Conservation (phyloP, 2,113 vertebrate species). For the Microcebus griseorufus region DNA sequence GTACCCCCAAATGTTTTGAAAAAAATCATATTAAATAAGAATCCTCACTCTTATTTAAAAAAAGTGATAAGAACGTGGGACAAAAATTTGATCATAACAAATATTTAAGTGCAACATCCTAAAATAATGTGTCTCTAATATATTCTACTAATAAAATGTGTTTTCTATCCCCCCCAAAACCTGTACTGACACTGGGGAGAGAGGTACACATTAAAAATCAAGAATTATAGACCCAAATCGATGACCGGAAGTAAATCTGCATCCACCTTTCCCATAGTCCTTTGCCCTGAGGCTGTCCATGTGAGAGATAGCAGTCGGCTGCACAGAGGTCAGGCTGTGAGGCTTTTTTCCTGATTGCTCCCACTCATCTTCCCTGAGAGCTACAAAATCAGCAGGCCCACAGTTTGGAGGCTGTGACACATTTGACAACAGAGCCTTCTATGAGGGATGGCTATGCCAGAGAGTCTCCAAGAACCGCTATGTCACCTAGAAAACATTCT, state of each 20-base stretch:
- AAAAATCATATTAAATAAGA: too few species aligned
- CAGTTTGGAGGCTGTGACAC: neutral
- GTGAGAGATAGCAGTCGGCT: neutral
- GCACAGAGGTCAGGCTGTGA: neutral
- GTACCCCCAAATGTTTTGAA: too few species aligned
- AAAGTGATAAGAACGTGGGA: too few species aligned
- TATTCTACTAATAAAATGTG: too few species aligned
- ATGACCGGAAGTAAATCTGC: neutral
- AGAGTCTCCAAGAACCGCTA: neutral
- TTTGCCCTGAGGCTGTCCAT: neutral
- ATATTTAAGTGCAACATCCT: too few species aligned
- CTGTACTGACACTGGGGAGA: neutral
- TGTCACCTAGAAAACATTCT: slow-evolving; percentile 27
- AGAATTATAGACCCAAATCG: neutral
- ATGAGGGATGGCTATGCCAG: slow-evolving; percentile 23
- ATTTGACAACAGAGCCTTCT: neutral
- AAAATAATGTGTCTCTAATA: too few species aligned
- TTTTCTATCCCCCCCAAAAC: too few species aligned
- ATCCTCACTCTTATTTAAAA: too few species aligned
- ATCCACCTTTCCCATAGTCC: neutral
- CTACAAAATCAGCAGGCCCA: neutral
- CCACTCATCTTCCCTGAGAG: neutral
- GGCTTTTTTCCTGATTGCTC: neutral
- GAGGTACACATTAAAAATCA: neutral
- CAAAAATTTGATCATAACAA: too few species aligned